Conservation (phyloP, 2,888 invertebrate species). For the Stenodema calcarata region DNA sequence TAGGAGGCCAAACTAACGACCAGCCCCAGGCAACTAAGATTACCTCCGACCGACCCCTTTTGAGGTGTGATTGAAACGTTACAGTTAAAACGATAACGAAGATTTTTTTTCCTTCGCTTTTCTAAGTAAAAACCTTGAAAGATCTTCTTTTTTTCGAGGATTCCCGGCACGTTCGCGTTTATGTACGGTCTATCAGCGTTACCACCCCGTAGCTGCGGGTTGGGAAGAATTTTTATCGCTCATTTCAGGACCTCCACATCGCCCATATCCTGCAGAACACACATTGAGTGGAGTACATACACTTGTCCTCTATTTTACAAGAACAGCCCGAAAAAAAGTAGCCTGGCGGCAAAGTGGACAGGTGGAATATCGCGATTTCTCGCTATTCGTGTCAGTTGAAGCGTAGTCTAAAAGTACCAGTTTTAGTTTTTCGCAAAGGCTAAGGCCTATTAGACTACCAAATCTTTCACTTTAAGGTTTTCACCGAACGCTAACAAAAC, state of each 20-base stretch:
- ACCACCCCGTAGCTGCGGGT: background rate
- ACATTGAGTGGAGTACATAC: background rate
- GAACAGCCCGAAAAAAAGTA: no score
- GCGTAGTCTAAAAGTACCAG: no score
- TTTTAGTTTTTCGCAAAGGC: no score
- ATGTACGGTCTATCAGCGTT: conserved; percentile 36
- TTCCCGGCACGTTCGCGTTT: conserved; percentile 20
- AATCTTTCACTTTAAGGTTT: no score
- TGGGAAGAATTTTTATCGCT: conserved; percentile 27
- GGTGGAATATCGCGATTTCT: no score
- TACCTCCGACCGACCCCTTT: background rate
- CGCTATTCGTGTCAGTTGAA: no score
- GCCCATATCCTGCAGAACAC: background rate
- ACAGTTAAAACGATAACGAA: background rate
- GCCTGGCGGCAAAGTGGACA: no score
- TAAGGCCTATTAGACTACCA: no score
- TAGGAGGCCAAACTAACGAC: background rate
- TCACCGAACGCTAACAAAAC: no score
- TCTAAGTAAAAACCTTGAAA: background rate
- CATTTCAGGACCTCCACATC: background rate
- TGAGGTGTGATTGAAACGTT: conserved; percentile 2
- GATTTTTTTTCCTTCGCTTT: background rate
- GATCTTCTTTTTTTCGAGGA: background rate
- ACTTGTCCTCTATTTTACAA: background rate
- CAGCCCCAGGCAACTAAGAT: background rate